Evolutionary conservation across 2,113 vertebrate species (phyloP).

Genomic region (Hystrix cristata): DNA sequence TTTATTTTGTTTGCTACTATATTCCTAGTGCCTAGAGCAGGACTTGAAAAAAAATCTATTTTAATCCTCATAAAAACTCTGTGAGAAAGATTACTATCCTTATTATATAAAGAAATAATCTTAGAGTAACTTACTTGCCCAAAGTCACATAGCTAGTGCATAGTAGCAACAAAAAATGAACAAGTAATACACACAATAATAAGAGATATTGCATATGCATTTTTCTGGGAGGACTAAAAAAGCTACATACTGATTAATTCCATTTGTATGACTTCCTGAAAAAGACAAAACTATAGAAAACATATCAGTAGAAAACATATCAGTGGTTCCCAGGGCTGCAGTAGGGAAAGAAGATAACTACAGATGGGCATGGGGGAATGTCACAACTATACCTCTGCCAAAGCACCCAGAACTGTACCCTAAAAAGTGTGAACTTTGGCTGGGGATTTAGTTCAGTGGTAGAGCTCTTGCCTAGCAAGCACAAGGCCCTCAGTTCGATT

Average conservation of each 20-base stretch:
- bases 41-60: neutral
- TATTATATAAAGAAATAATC: neutral
- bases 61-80: neutral
- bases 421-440: neutral
- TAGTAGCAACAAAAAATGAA: neutral
- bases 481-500: no score
- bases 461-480: no score
- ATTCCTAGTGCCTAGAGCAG: neutral
- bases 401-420: neutral
- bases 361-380: neutral
- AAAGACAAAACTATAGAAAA: constrained; percentile 27
- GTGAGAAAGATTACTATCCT: neutral
- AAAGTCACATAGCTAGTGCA: neutral
- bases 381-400: neutral
- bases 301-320: neutral
- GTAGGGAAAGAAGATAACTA: neutral
- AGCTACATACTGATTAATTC: neutral
- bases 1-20: neutral
- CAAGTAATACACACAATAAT: neutral
- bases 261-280: neutral
- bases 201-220: neutral
- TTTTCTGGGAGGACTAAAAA: neutral
- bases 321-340: neutral
- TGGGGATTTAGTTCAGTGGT: no score
- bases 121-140: neutral